Conservation (phyloP, 1,140 invertebrate genomes). For the Eurosta solidaginis region DNA sequence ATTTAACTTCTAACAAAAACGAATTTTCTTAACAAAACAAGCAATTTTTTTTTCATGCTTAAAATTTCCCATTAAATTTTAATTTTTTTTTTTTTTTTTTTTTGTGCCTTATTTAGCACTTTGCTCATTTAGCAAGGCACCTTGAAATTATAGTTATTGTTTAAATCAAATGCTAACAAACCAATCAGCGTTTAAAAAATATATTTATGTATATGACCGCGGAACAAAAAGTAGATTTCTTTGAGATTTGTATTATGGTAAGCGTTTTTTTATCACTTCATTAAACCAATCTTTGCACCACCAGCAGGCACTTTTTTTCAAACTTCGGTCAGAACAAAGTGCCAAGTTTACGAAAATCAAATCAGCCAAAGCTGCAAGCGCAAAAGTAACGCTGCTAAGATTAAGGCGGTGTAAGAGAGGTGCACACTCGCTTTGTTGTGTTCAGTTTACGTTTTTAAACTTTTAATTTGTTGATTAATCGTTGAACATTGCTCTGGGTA, state of each 20-base stretch:
- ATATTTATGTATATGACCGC: background rate
- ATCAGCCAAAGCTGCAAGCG: background rate
- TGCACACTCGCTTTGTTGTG: background rate
- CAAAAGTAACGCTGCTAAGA: background rate
- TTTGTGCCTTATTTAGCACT: background rate
- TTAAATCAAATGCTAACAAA: slow-evolving; percentile 8
- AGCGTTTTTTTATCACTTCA: background rate
- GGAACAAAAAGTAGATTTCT: background rate
- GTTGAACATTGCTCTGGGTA: background rate
- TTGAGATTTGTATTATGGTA: background rate
- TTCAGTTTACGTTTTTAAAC: background rate
- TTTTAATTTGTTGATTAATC: slow-evolving; percentile 25
- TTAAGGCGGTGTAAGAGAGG: background rate
- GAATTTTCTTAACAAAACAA: background rate
- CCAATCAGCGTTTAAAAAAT: slow-evolving; percentile 10
- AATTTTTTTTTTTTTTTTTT: background rate
- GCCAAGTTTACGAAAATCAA: slow-evolving; percentile 14
- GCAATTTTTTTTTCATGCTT: background rate
- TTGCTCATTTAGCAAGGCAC: slow-evolving; percentile 3
- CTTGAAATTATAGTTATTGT: slow-evolving; percentile 25
- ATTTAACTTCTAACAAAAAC: background rate
- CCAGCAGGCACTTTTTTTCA: background rate
- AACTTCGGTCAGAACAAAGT: slow-evolving; percentile 24
- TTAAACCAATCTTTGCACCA: background rate
- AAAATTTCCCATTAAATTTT: background rate